Base-by-base conservation (phyloP, 2,888 invertebrate genomes). In the Xestoiulus laeticollis region DNA sequence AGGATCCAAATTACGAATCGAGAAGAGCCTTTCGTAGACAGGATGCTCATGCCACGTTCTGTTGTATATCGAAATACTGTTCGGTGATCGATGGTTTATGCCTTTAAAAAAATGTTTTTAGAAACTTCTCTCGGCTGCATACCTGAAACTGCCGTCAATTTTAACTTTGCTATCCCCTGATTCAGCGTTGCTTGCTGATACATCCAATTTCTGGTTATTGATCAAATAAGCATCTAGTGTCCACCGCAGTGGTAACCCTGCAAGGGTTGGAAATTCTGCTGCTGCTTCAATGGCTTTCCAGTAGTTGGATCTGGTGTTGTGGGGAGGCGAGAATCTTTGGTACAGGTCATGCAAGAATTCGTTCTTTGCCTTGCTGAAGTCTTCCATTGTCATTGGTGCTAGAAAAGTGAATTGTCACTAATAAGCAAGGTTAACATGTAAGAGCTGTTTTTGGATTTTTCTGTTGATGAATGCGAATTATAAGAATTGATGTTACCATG, bases 201-300 rank as follows among this genome's bases (percentile, higher is more conserved):
- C 0, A 16, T 32, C 14, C 78, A 78, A 78, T 3, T 78, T 30
- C 30, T 12, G 1, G 78, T 78, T 78, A 14, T 78, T 32, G 14
- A 78, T 78, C 16, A 78, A 78, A 26, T 78, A 78, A 78, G 30
- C 78, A 78, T 78, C 78, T 14, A 30, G 26, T 78, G 78, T 78
- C 78, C 78, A 78, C 30, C 78, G 10, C 30, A 78, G 78, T 12
- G 78, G 30, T 32, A 78, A 16, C 30, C 78, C 78, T 14, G 78
- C 3, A 8, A 78, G 2, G 0, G 78, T 78, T 1, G 78, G 78
- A 14, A 78, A 78, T 30, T 78, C 78, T 0, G 78, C 26, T 78
- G 78, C 78, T 30, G 78, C 30, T 78, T 78, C 78, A 30, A 78
- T 30, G 78, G 30, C 30, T 30, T 78, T 78, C 78, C 78, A 78